Percentiles rank a stretch among this genome's conserved stretches.
These are phyloP conservation scores for Monochamus saltuarius DNA, from an alignment of 1,140 invertebrate species.

Conservation along the genomic window DNA sequence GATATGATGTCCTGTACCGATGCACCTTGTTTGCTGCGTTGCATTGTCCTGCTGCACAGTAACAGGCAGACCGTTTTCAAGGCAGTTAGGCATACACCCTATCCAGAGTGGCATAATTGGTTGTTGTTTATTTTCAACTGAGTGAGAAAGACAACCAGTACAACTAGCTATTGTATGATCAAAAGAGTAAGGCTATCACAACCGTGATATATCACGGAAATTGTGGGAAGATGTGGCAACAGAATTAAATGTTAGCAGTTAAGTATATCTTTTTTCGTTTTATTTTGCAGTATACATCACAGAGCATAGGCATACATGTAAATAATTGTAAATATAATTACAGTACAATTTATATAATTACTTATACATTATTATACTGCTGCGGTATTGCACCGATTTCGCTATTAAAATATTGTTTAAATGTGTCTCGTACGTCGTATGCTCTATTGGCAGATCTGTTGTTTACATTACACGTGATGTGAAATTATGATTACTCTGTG, in stretches of 20 bases:
- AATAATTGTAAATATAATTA: slow-evolving; percentile 2
- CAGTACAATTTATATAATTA: slow-evolving; percentile 5
- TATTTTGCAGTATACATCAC: no score
- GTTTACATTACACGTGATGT: slow-evolving; percentile 1
- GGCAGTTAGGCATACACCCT: no score
- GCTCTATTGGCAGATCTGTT: slow-evolving; percentile 15
- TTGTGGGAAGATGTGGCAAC: slow-evolving; percentile 19
- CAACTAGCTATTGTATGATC: neutral
- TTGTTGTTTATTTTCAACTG: no score
- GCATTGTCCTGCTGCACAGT: no score
- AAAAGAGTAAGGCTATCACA: slow-evolving; percentile 8
- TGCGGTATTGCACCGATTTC: slow-evolving; percentile 2
- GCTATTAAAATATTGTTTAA: slow-evolving; percentile 19
- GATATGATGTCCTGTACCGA: no score
- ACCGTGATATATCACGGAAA: slow-evolving; percentile 16
- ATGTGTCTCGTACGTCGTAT: slow-evolving; percentile 18
- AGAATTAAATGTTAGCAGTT: slow-evolving; percentile 14
- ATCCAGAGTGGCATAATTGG: no score
- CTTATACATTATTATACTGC: neutral
- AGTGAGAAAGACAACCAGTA: no score
- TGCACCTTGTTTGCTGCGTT: no score
- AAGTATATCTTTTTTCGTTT: no score
- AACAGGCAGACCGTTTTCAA: no score
- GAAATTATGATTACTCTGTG: slow-evolving; percentile 11
- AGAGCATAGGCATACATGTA: neutral